Conservation (phyloP, 2,113 vertebrate species). For the Cyprinodon variegatus region DNA sequence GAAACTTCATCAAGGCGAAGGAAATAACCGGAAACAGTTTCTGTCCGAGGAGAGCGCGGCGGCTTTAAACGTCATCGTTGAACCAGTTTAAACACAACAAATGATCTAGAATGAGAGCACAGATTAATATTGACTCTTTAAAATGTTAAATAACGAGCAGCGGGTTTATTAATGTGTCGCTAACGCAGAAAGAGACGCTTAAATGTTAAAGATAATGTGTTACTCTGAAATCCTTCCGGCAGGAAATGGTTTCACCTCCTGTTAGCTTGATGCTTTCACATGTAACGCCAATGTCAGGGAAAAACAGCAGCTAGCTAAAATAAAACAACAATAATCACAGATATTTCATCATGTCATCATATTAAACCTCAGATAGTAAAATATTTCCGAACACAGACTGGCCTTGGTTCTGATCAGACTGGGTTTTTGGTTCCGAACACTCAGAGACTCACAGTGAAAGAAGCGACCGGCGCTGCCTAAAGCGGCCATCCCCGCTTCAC, state of each 20-base stretch:
- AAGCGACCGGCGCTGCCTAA: slow-evolving; percentile 70
- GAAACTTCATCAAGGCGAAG: background rate
- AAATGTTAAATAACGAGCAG: background rate
- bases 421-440: background rate
- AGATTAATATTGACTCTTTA: no score
- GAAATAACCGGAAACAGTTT: slow-evolving; percentile 1
- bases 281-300: slow-evolving; percentile 60
- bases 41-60: background rate
- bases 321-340: background rate
- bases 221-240: fast-evolving
- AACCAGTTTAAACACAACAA: no score
- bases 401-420: slow-evolving; percentile 1
- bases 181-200: background rate
- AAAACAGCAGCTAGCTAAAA: background rate
- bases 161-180: background rate
- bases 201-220: fast-evolving
- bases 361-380: fast-evolving
- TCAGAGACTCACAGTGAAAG: slow-evolving; percentile 71
- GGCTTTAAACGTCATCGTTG: fast-evolving
- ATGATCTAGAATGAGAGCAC: fast-evolving
- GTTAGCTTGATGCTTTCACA: background rate
- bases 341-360: fast-evolving
- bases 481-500: slow-evolving; percentile 62
- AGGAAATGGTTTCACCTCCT: background rate
- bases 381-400: background rate